phyloP scores from a whole-genome alignment of 2,797 vertebrate genomes.

The Anguilla megastoma region DNA sequence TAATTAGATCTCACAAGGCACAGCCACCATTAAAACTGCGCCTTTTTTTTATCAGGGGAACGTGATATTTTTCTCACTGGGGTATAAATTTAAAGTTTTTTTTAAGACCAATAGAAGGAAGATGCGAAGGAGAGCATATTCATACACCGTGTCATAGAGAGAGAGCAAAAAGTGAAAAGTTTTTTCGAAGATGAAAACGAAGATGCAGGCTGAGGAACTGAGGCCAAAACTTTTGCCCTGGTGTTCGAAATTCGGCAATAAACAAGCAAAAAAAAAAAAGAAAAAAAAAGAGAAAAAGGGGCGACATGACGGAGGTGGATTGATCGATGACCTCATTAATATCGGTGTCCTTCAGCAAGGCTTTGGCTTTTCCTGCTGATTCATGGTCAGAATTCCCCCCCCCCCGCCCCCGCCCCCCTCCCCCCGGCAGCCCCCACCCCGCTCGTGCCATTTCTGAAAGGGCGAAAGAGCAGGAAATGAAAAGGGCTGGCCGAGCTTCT shows the following conservation, averaged over 20 bases:
- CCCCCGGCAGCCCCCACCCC: background rate
- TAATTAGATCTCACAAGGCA: background rate
- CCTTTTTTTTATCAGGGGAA: background rate
- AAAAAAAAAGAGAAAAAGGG: background rate
- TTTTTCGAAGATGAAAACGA: background rate
- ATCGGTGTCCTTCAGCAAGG: background rate
- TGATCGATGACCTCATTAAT: conserved; percentile 14
- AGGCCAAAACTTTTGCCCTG: background rate
- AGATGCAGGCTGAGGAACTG: background rate
- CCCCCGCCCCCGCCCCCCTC: background rate
- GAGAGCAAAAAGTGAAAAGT: background rate
- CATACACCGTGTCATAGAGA: background rate
- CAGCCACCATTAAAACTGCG: background rate
- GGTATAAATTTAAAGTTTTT: background rate
- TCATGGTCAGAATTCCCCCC: background rate
- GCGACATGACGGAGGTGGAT: background rate
- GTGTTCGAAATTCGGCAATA: background rate
- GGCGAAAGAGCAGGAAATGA: background rate
- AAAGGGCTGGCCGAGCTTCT: background rate
- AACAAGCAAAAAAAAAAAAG: background rate
- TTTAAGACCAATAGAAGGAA: background rate
- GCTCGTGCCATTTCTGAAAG: background rate
- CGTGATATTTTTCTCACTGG: background rate
- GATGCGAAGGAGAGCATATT: background rate
- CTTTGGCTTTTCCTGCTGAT: background rate